Percentiles rank a stretch among this genome's conserved stretches.
phyloP scores from a whole-genome alignment of 2,888 invertebrate genomes.

The Dryadula phaetusa region DNA sequence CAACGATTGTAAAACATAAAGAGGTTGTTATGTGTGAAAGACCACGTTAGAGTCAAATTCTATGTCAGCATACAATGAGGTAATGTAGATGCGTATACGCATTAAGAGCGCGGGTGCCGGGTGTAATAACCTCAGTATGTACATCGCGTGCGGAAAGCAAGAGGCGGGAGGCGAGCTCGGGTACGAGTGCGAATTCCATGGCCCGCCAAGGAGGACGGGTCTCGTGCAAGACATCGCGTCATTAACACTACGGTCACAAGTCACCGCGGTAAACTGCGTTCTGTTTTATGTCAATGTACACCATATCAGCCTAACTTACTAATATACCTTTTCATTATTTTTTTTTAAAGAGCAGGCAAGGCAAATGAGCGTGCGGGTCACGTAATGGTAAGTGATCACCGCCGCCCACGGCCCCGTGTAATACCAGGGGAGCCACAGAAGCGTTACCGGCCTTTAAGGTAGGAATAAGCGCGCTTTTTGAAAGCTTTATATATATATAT shows the following conservation, averaged over 20 bases:
- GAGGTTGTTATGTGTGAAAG: slow-evolving; percentile 39
- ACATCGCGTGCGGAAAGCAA: slow-evolving; percentile 52
- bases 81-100: slow-evolving; percentile 43
- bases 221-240: slow-evolving; percentile 52
- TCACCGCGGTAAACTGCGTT: slow-evolving; percentile 17
- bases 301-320: slow-evolving; percentile 22
- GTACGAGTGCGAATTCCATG: slow-evolving; percentile 60
- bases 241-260: slow-evolving; percentile 45
- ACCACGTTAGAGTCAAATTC: slow-evolving; percentile 38
- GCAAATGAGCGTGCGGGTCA: too few relatives aligned
- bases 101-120: slow-evolving; percentile 59
- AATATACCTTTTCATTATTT: slow-evolving; percentile 3
- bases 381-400: too few relatives aligned
- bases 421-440: too few relatives aligned
- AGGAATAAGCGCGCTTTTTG: too few relatives aligned
- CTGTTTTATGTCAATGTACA: slow-evolving; percentile 11
- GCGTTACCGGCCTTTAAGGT: too few relatives aligned
- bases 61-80: slow-evolving; percentile 49
- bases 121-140: slow-evolving; percentile 73
- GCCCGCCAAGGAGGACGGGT: slow-evolving; percentile 61
- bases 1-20: slow-evolving; percentile 11
- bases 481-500: too few relatives aligned
- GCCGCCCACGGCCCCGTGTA: too few relatives aligned
- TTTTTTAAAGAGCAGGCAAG: too few relatives aligned
- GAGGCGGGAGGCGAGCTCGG: slow-evolving; percentile 41